A percentile compares a stretch with the other conserved stretches of the same genome.
These are phyloP conservation scores for Corvus hawaiiensis DNA, from an alignment of 2,113 vertebrate species.

Conservation along the genomic window DNA sequence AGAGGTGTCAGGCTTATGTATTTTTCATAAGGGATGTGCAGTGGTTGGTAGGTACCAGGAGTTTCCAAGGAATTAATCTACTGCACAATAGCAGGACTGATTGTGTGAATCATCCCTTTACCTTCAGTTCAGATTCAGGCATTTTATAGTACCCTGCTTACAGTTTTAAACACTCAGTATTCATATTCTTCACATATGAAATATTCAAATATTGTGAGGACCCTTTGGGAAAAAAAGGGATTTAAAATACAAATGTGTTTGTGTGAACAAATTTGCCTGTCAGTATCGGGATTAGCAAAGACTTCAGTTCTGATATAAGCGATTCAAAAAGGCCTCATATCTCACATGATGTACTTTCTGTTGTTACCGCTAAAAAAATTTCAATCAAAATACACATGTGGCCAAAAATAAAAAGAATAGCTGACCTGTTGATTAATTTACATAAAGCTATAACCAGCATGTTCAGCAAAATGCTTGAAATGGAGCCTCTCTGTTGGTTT, in stretches of 20 bases:
- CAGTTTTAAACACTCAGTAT: neutral
- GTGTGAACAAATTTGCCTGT: neutral
- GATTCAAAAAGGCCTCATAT: neutral
- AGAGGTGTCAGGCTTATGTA: neutral
- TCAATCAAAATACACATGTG: neutral
- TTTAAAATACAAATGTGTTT: neutral
- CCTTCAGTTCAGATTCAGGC: neutral
- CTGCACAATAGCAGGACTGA: neutral
- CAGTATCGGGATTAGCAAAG: neutral
- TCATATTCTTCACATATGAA: neutral
- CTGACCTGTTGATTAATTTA: conserved; percentile 3
- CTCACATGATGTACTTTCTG: neutral
- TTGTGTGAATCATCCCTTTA: neutral
- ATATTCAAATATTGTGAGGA: neutral
- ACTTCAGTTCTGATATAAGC: neutral
- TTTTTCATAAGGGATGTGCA: conserved; percentile 14
- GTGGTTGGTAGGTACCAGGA: neutral
- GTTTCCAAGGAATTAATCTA: conserved; percentile 5
- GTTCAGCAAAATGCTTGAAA: neutral
- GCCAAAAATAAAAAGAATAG: neutral
- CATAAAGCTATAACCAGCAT: neutral
- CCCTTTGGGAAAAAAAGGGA: neutral
- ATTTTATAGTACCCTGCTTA: neutral
- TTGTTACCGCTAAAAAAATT: neutral
- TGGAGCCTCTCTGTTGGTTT: neutral